These are phyloP conservation scores for Lipotes vexillifer DNA, from an alignment of 2,113 vertebrate genomes.

Conservation along the genomic window DNA sequence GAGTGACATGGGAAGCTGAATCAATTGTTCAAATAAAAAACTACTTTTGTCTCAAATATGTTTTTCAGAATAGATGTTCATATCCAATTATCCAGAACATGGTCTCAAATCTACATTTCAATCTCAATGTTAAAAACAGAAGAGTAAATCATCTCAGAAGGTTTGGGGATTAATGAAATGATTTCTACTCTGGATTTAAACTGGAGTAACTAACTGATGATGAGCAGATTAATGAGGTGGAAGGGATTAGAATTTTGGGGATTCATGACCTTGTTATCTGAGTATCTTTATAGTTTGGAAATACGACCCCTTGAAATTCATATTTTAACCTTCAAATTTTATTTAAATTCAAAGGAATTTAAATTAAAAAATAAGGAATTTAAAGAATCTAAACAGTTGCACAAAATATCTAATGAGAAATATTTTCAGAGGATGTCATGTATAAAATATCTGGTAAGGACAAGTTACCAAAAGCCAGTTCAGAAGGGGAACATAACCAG, in stretches of 20 bases:
- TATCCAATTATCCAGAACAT: neutral
- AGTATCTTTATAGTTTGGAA: neutral
- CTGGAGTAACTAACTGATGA: neutral
- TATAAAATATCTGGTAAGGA: neutral
- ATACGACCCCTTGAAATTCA: neutral
- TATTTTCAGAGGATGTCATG: neutral
- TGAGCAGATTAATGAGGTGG: neutral
- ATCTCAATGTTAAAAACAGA: neutral
- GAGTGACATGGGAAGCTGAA: neutral
- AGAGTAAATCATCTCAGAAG: neutral
- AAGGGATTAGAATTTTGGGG: neutral
- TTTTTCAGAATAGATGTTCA: slow-evolving; percentile 11
- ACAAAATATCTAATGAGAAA: neutral
- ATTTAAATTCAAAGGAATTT: neutral
- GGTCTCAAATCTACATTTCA: neutral
- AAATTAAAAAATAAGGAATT: neutral
- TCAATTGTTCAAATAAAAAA: neutral
- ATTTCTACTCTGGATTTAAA: neutral
- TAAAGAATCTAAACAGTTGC: neutral
- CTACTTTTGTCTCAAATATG: neutral
- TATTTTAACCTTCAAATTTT: neutral
- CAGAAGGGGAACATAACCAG: neutral
- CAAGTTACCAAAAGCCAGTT: neutral
- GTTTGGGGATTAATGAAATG: neutral
- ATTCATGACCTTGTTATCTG: neutral